Conservation (phyloP, 2,113 vertebrate species). For the Sorex fumeus region DNA sequence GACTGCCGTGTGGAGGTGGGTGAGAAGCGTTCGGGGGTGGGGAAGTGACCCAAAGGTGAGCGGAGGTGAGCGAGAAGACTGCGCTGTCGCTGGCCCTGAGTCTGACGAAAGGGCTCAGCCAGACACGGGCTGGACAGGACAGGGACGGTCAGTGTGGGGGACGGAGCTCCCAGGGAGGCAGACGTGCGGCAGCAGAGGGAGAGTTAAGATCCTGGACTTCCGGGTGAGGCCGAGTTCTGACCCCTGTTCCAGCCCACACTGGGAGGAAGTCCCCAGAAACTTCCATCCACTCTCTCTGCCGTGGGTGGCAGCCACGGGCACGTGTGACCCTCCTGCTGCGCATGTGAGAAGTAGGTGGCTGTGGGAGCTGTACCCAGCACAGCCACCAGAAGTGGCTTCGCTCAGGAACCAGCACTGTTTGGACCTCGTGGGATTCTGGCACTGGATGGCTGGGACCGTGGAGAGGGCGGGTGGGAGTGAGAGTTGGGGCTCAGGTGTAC, state of each 20-base stretch:
- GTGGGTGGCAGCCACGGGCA: neutral
- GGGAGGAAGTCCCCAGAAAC: neutral
- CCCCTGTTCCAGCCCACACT: neutral
- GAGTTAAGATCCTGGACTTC: neutral
- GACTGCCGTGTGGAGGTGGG: neutral
- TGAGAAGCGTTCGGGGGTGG: neutral
- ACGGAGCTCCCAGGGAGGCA: neutral
- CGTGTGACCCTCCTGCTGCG: accelerated
- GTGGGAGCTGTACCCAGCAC: neutral
- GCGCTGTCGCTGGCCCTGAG: neutral
- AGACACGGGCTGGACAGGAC: neutral
- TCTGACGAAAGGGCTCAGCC: no score
- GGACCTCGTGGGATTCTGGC: neutral
- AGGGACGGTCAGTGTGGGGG: neutral
- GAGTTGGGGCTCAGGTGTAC: neutral
- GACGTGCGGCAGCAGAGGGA: neutral
- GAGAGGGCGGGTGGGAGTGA: neutral
- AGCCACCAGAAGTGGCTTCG: no score
- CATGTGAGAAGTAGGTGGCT: neutral
- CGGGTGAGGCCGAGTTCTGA: neutral
- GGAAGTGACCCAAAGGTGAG: neutral
- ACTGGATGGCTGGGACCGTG: neutral
- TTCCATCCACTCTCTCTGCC: neutral
- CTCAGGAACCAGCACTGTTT: neutral
- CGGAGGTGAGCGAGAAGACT: neutral